Evolutionary conservation across 2,888 invertebrate genomes (phyloP), one percentile per base, ranked within the genome.

Genomic region (Diaperis boleti): DNA sequence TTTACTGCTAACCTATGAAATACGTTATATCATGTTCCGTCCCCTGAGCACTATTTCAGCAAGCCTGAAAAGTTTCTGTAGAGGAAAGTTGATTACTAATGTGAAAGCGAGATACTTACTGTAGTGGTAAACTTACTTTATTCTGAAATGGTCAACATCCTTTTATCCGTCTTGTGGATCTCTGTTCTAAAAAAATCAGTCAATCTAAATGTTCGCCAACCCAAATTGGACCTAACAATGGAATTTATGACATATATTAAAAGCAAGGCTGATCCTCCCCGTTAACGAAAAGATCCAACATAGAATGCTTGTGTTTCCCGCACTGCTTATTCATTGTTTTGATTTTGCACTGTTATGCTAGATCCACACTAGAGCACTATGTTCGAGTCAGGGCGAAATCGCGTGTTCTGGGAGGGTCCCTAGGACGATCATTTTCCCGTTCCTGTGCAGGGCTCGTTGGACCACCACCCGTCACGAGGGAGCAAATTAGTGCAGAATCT

Each of bases 391-490:
- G 86, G 78, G 85, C 87, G 74, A 88, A 87, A 82, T 86, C 87
- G 76, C 84, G 87, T 64, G 85, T 86, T 67, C 86, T 87, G 78
- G 87, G 87, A 77, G 85, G 88, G 68, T 87, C 88, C 81, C 82
- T 88, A 78, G 88, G 88, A 70, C 82, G 88, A 73, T 87, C 87
- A 47, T 88, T 88, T 77, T 88, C 88, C 64, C 84, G 87, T 73
- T 87, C 87, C 37, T 87, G 87, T 59, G 87, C 87, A 18, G 87
- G 86, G 64, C 85, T 87, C 17, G 81, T 86, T 59, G 78, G 75
- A 54, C 67, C 70, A 17, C 59, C 68, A 66, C 83, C 84, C 10
- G 54, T 67, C 39, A 60, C 56, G 55, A 84, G 84, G 45, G 85
- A 85, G 50, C 83, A 83, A 74, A 79, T 83, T 35, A 84, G 78